Conservation (phyloP, 2,113 vertebrate species). For the Brachypodius melanocephalos region DNA sequence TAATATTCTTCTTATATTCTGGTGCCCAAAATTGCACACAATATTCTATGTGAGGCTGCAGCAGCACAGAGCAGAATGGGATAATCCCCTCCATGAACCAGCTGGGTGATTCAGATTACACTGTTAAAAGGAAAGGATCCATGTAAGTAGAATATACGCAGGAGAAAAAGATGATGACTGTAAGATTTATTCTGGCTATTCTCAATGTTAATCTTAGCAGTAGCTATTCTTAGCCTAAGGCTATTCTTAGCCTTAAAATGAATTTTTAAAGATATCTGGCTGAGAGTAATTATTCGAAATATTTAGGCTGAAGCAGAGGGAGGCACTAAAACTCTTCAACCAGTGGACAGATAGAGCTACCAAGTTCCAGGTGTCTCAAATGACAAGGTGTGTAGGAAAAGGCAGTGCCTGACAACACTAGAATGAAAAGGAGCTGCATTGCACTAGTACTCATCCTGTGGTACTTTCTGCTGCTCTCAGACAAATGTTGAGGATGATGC, state of each 20-base stretch:
- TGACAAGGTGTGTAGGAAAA: neutral
- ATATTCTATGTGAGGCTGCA: neutral
- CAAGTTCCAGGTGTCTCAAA: neutral
- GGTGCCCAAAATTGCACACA: neutral
- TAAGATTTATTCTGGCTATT: neutral
- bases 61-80: neutral
- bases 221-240: neutral
- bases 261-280: neutral
- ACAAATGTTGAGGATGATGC: neutral
- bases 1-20: neutral
- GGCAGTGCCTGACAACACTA: neutral
- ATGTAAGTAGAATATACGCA: neutral
- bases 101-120: rapidly evolving
- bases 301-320: neutral
- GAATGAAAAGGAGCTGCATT: neutral
- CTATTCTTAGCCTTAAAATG: slow-evolving; percentile 8
- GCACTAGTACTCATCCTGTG: neutral
- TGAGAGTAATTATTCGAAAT: neutral
- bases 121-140: neutral
- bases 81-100: neutral
- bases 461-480: neutral
- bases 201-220: neutral
- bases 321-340: neutral
- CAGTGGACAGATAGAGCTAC: neutral
- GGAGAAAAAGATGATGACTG: neutral